Evolutionary conservation across 2,113 vertebrate species (phyloP).

Genomic region (Myotis davidii): DNA sequence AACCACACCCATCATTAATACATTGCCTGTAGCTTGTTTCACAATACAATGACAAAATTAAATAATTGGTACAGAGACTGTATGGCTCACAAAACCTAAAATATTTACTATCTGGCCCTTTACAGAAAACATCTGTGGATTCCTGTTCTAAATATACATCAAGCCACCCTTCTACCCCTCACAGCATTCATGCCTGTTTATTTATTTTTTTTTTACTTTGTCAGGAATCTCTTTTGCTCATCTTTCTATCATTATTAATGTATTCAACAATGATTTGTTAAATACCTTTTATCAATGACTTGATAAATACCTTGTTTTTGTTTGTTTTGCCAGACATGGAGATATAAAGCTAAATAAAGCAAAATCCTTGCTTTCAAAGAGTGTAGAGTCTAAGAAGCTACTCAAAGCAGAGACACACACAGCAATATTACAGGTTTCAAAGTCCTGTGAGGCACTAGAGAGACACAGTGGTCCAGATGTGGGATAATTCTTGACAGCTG

Average conservation of each 20-base stretch:
- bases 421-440: background rate
- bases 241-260: background rate
- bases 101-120: background rate
- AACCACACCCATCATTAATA: background rate
- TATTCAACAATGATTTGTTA: background rate
- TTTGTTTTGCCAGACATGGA: background rate
- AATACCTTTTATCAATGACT: background rate
- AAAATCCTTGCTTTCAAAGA: conserved; percentile 16
- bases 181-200: background rate
- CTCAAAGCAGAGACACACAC: background rate
- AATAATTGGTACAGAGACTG: background rate
- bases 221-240: background rate
- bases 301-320: background rate
- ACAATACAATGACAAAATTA: background rate
- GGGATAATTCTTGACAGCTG: background rate
- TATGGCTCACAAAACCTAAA: background rate
- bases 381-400: background rate
- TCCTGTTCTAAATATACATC: background rate
- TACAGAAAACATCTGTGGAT: background rate
- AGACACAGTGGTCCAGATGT: background rate
- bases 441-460: background rate
- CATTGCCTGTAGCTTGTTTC: background rate
- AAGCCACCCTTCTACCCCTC: background rate
- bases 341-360: background rate
- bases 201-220: background rate